Base-by-base conservation (phyloP, 2,888 invertebrate species). In the Phyllotreta cruciferae region DNA sequence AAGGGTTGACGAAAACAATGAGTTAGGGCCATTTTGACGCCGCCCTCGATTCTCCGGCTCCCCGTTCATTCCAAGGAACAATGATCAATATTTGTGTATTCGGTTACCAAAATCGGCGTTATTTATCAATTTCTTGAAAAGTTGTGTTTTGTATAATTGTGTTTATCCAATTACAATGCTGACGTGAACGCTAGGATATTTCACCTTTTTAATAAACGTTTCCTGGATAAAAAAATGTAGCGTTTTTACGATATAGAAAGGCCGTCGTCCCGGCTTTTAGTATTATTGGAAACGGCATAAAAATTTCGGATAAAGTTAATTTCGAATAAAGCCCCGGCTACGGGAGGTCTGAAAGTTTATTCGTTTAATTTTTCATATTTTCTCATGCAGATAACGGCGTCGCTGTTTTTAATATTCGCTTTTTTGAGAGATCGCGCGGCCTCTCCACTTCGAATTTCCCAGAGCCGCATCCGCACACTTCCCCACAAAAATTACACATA, bases 1-100 rank as follows among this genome's bases (percentile, higher is more conserved):
- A 75, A 74, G 74, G 74, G 74, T 74, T 75, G 74, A 72, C 69
- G 74, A 72, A 73, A 75, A 75, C 75, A 75, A 73, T 74, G 75
- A 77, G 68, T 64, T 60, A 64, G 68, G 57, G 58, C 63, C 68
- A 69, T 61, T 70, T 66, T 52, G 67, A 69, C 66, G 68, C 68
- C 64, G 2, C 24, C 70, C 24, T 1, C 24, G 24, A 24, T 24
- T 41, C 58, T 56, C 9, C 44, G 44, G 24, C 41, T 47, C n/a
- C 7, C 1, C 37, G 9, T 8, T 52, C 36, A 41, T 41, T 35
- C 24, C 7, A 44, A 53, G 52, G 53, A 34, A 52, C 44, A 37
- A 52, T 60, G 60, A 60, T 60, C 60, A 53, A 60, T 60, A 52
- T 60, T 60, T 60, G 60, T 44, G 3, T 10, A 37, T 8, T 8